These are phyloP conservation scores for Elgaria multicarinata DNA, from an alignment of 2,113 vertebrate genomes.

Conservation along the genomic window DNA sequence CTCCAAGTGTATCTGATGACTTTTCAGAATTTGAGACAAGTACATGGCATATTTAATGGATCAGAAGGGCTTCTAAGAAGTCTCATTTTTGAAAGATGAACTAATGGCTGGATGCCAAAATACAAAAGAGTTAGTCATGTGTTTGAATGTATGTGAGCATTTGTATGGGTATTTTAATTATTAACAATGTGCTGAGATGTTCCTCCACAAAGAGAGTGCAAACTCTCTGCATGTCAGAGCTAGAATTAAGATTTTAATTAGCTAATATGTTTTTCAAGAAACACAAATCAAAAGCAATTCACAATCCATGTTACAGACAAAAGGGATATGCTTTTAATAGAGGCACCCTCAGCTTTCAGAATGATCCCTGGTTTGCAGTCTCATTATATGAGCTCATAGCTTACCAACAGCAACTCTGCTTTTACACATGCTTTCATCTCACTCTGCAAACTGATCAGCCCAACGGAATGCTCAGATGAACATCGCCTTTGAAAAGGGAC, in stretches of 20 bases:
- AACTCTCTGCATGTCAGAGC: neutral
- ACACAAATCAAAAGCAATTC: neutral
- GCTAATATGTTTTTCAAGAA: neutral
- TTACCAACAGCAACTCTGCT: neutral
- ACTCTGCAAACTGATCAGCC: neutral
- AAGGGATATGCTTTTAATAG: neutral
- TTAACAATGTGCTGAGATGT: neutral
- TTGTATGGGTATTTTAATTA: neutral
- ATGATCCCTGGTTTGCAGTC: neutral
- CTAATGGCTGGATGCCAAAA: neutral
- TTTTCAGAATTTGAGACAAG: neutral
- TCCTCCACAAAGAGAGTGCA: neutral
- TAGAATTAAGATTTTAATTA: neutral
- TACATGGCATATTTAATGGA: neutral
- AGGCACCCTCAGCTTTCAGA: neutral
- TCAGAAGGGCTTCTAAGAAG: neutral
- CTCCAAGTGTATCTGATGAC: neutral
- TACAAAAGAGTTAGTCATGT: no score
- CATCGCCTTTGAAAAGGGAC: neutral
- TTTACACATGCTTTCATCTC: neutral
- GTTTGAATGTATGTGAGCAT: neutral
- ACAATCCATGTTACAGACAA: neutral
- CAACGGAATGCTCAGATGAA: neutral
- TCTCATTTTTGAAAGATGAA: neutral
- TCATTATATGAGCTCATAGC: neutral